Evolutionary conservation across 2,888 invertebrate genomes (phyloP).

Genomic region (Clusia tigrina): DNA sequence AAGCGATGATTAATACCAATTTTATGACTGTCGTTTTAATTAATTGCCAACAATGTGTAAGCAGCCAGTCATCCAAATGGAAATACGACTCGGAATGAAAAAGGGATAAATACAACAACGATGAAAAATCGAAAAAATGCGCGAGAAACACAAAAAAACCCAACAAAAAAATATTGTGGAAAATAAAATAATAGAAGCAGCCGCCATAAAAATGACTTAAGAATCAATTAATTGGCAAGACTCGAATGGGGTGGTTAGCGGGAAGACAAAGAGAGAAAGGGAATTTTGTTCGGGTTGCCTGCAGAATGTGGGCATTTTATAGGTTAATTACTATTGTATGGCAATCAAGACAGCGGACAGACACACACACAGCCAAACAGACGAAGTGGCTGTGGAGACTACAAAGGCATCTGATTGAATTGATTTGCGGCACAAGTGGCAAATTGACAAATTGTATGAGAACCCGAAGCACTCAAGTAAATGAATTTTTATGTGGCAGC

Average conservation of each 20-base stretch:
- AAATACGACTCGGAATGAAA: not conserved
- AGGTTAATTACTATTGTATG: constrained; percentile 53
- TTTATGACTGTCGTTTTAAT: constrained; percentile 18
- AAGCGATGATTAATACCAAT: constrained; percentile 17
- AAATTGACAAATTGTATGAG: too few relatives aligned
- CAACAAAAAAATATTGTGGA: too few relatives aligned
- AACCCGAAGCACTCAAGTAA: too few relatives aligned
- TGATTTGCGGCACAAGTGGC: too few relatives aligned
- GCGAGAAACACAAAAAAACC: too few relatives aligned
- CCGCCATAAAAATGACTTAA: not conserved
- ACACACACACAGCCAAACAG: too few relatives aligned
- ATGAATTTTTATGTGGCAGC: too few relatives aligned
- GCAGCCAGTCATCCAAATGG: not conserved
- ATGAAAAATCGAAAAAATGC: not conserved
- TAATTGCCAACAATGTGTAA: constrained; percentile 7
- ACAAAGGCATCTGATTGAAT: too few relatives aligned
- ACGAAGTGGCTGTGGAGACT: too few relatives aligned
- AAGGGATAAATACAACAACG: not conserved
- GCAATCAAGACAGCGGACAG: too few relatives aligned
- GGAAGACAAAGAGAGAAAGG: not conserved
- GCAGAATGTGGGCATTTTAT: constrained; percentile 48
- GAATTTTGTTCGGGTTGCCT: constrained; percentile 16
- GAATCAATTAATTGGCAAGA: constrained; percentile 5
- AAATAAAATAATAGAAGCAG: too few relatives aligned
- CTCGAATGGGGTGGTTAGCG: not conserved